Evolutionary conservation across 2,113 vertebrate species (phyloP).

Genomic region (Peromyscus polionotus): DNA sequence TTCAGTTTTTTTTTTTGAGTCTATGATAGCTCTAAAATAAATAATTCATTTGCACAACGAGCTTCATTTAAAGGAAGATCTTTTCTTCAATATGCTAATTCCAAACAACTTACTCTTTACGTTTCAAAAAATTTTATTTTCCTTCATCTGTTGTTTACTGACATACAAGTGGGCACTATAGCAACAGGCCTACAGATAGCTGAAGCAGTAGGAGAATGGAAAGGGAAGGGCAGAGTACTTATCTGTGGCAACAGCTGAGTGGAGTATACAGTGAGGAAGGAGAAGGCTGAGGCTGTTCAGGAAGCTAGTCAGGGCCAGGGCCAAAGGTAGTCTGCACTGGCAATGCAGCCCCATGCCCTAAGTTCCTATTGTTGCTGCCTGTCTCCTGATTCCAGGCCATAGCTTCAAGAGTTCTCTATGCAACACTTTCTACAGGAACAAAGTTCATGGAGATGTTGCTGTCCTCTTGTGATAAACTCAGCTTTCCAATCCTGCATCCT

Average conservation of each 20-base stretch:
- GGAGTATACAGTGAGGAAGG: background rate
- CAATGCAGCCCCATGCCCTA: background rate
- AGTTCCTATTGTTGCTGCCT: background rate
- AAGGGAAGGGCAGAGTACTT: constrained; percentile 27
- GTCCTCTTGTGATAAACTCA: background rate
- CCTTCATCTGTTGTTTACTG: constrained; percentile 76
- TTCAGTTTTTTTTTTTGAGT: too few species aligned
- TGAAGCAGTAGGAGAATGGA: background rate
- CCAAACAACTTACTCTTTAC: background rate
- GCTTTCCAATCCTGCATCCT: background rate
- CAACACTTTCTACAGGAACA: constrained; percentile 11
- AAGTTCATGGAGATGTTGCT: background rate
- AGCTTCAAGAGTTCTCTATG: background rate
- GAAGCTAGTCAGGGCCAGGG: constrained; percentile 2
- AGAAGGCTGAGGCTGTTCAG: background rate
- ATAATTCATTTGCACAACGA: background rate
- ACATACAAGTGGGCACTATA: constrained; percentile 69
- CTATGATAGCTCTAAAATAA: background rate
- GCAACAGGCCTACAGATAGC: constrained; percentile 57
- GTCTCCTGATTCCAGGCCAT: background rate
- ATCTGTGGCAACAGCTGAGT: background rate
- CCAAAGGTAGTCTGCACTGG: background rate
- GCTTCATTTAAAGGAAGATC: background rate
- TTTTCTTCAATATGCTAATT: background rate
- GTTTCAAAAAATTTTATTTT: background rate